These are phyloP conservation scores for Drosophila bocqueti DNA, from an alignment of 1,140 invertebrate species.

Conservation along the genomic window DNA sequence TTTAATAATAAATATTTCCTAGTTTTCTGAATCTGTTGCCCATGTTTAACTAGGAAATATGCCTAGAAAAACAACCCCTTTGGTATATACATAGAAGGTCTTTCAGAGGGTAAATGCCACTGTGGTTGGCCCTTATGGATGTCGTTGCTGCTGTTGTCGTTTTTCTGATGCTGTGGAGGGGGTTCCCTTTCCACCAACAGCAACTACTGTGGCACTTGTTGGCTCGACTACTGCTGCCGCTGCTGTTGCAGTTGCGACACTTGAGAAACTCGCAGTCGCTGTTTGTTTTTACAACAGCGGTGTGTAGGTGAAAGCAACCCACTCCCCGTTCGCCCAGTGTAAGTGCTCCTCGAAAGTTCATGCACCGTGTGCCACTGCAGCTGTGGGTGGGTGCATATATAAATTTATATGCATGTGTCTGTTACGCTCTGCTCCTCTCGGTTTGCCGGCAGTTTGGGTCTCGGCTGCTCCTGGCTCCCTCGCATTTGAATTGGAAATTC, in stretches of 20 bases:
- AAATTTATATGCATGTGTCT: slow-evolving; percentile 68
- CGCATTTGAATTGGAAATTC: slow-evolving; percentile 79
- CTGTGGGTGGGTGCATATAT: slow-evolving; percentile 36
- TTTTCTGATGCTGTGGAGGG: slow-evolving; percentile 44
- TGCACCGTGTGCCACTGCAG: slow-evolving; percentile 65
- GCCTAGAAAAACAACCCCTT: not conserved
- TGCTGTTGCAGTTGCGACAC: slow-evolving; percentile 63
- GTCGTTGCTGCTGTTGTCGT: slow-evolving; percentile 34
- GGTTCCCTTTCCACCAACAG: slow-evolving; percentile 35
- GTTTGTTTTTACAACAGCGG: slow-evolving; percentile 70
- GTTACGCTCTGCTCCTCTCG: slow-evolving; percentile 55
- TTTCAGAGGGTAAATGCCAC: slow-evolving; percentile 28
- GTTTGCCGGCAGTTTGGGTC: slow-evolving; percentile 42
- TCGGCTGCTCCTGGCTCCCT: slow-evolving; percentile 18
- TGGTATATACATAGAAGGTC: not conserved
- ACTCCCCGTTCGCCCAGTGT: slow-evolving; percentile 15
- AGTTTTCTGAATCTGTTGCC: too few relatives aligned
- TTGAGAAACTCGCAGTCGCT: slow-evolving; percentile 73
- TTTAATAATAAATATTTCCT: too few relatives aligned
- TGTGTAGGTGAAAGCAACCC: slow-evolving; percentile 54
- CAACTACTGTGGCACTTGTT: slow-evolving; percentile 73
- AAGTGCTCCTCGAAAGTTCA: slow-evolving; percentile 83
- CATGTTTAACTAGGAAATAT: not conserved
- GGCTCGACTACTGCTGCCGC: slow-evolving; percentile 48
- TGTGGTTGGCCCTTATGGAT: slow-evolving; percentile 46